Evolutionary conservation across 92 coral and sea anemone genomes (phyloP).

Genomic region (Porites rus): DNA sequence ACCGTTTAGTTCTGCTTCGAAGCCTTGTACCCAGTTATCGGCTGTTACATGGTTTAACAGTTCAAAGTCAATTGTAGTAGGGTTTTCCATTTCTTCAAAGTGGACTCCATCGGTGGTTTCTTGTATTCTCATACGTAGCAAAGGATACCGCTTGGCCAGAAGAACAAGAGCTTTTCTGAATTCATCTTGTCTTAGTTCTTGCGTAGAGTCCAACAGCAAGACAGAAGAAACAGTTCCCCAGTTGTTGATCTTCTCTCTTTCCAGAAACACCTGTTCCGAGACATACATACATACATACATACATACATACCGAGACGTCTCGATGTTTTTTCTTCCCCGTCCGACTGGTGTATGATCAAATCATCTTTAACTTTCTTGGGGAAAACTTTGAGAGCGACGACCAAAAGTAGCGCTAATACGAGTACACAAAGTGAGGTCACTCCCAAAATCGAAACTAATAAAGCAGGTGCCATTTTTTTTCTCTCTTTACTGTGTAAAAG

Average conservation of each 20-base stretch:
- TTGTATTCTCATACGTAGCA: conserved; percentile 33
- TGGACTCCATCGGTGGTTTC: not conserved
- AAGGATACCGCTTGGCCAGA: conserved; percentile 39
- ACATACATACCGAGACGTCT: conserved; percentile 35
- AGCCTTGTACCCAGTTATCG: conserved; percentile 32
- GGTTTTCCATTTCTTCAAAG: conserved; percentile 59
- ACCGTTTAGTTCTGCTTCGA: conserved; percentile 39
- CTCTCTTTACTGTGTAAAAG: not conserved
- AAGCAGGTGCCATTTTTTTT: not conserved
- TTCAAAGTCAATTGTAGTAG: conserved; percentile 29
- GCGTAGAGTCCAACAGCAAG: conserved; percentile 39
- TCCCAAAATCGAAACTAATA: not conserved
- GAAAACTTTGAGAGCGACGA: not conserved
- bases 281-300: too few species aligned
- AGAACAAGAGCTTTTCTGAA: conserved; percentile 31
- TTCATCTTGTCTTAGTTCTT: conserved; percentile 25
- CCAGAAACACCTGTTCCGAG: conserved; percentile 33
- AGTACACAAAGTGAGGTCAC: not conserved
- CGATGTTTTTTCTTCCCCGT: not conserved
- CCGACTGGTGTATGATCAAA: not conserved
- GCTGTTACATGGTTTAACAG: conserved; percentile 20
- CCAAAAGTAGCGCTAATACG: not conserved
- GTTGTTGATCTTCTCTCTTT: conserved; percentile 33
- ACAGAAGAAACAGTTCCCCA: conserved; percentile 53
- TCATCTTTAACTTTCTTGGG: not conserved